Conservation (phyloP, 2,797 vertebrate species). For the Chelonia mydas region DNA sequence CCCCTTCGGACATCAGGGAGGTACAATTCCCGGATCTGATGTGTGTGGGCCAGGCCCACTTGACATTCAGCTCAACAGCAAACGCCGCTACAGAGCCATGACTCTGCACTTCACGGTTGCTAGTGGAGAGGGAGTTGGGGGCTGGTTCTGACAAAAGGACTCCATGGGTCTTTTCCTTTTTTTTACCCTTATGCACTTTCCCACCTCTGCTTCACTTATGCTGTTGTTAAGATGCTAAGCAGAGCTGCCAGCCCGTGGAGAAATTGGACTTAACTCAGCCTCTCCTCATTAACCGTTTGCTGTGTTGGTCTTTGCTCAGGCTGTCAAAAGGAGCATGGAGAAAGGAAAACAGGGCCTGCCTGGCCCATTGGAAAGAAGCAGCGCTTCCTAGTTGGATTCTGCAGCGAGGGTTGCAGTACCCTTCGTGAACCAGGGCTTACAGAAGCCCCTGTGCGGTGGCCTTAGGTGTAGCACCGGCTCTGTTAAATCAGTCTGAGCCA, state of each 20-base stretch:
- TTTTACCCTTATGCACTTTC: neutral
- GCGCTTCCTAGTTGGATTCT: neutral
- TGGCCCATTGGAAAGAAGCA: neutral
- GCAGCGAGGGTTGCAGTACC: fast-evolving
- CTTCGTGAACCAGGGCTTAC: neutral
- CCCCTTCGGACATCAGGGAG: neutral
- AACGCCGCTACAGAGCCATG: neutral
- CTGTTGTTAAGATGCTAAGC: neutral
- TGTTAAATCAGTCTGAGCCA: neutral
- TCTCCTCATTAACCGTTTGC: neutral
- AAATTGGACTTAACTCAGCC: neutral
- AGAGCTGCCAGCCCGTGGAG: neutral
- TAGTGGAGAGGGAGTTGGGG: neutral
- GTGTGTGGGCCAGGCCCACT: neutral
- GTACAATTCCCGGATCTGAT: neutral
- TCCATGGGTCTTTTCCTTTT: neutral
- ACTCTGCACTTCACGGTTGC: neutral
- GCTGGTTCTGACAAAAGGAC: neutral
- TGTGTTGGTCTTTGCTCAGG: fast-evolving
- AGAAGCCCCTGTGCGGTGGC: neutral
- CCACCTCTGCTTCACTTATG: neutral
- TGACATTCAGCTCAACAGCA: neutral
- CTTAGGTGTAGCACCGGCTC: neutral
- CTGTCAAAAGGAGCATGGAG: neutral
- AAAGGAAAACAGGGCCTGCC: neutral